Conservation (phyloP, 64 coral and sea anemone genomes). For the Trachythela sp. region DNA sequence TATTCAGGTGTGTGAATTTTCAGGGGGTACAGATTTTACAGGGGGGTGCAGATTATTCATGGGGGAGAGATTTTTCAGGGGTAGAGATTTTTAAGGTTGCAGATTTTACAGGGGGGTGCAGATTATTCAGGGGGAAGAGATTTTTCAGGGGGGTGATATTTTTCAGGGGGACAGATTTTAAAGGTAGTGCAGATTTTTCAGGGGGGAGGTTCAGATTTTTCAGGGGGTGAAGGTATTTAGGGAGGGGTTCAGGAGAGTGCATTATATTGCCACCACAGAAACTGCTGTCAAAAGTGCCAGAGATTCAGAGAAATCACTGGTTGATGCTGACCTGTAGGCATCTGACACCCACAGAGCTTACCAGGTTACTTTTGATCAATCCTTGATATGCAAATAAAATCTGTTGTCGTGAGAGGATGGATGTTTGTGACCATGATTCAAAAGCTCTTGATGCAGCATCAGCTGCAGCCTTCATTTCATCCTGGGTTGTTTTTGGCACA, state of each 20-base stretch:
- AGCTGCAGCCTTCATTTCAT: conserved; percentile 79
- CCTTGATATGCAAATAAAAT: conserved; percentile 90
- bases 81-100: not conserved
- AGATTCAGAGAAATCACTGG: too few species aligned
- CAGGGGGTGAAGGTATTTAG: too few species aligned
- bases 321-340: too few species aligned
- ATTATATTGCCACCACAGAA: too few species aligned
- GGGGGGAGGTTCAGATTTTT: too few species aligned
- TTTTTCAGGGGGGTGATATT: too few species aligned
- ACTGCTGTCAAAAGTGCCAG: too few species aligned
- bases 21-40: not conserved
- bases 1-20: too few species aligned
- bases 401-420: conserved; percentile 81
- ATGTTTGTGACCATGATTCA: conserved; percentile 71
- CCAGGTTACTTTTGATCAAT: conserved; percentile 92
- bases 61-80: too few species aligned
- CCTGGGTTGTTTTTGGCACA: conserved; percentile 69
- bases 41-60: not conserved
- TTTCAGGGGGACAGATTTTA: too few species aligned
- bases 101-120: not conserved
- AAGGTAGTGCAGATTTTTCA: too few species aligned
- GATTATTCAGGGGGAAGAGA: not conserved
- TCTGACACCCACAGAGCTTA: conserved; percentile 38
- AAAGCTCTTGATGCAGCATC: conserved; percentile 73
- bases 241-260: too few species aligned